Conservation (phyloP, 2,797 vertebrate genomes). For the Nyctibius grandis region DNA sequence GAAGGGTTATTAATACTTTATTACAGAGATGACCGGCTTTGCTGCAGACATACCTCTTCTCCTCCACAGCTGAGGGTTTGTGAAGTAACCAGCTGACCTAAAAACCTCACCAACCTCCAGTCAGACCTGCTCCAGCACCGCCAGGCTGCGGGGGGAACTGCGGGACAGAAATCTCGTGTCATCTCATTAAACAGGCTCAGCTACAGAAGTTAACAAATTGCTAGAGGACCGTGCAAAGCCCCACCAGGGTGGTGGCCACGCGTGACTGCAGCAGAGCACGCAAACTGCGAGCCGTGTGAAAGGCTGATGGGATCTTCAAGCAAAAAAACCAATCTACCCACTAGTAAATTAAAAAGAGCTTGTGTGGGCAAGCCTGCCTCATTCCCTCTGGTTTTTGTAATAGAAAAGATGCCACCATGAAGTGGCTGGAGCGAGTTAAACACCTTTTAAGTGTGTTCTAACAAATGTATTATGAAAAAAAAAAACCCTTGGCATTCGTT, state of each 20-base stretch:
- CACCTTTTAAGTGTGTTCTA: conserved; percentile 32
- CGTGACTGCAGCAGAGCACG: neutral
- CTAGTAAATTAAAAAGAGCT: neutral
- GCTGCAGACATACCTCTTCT: neutral
- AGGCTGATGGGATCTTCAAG: neutral
- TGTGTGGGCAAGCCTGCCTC: conserved; percentile 25
- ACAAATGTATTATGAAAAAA: neutral
- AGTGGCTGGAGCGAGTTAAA: neutral
- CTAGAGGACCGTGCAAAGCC: neutral
- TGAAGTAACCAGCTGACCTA: neutral
- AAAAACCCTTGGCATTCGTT: neutral
- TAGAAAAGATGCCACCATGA: neutral
- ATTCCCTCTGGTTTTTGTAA: neutral
- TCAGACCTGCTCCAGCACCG: neutral
- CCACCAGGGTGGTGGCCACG: fast-evolving
- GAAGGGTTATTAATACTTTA: neutral
- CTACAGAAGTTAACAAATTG: neutral
- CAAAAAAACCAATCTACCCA: neutral
- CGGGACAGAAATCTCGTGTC: neutral
- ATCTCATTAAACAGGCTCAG: neutral
- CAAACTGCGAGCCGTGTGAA: neutral
- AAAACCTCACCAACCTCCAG: neutral
- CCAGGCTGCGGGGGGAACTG: neutral
- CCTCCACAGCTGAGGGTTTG: neutral
- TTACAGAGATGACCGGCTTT: neutral